Conservation (phyloP, 2,888 invertebrate genomes). For the Himalopsyche japonica region DNA sequence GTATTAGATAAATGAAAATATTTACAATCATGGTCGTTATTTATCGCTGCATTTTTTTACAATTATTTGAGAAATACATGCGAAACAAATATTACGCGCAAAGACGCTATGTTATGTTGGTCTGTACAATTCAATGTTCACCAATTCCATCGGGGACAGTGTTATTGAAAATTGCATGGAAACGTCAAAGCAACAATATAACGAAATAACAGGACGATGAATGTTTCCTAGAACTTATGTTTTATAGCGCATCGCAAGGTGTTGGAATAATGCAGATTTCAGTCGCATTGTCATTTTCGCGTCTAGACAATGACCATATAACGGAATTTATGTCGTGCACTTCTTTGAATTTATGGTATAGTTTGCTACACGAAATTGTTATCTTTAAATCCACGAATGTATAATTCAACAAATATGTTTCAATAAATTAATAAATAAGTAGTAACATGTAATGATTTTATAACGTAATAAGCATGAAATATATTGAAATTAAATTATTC, state of each 20-base stretch:
- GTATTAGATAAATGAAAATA: no score
- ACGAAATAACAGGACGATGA: neutral
- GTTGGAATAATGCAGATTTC: constrained; percentile 10
- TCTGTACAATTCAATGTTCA: neutral
- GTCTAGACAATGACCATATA: constrained; percentile 19
- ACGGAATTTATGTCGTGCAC: constrained; percentile 10
- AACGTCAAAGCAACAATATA: neutral
- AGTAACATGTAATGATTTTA: no score
- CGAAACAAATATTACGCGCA: neutral
- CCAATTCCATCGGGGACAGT: neutral
- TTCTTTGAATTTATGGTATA: neutral
- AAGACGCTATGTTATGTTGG: neutral
- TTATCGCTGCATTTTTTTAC: no score
- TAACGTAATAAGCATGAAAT: no score
- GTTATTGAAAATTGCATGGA: neutral
- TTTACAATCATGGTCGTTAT: no score
- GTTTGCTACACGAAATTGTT: neutral
- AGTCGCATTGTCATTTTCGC: neutral
- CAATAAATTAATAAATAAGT: no score
- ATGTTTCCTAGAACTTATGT: neutral
- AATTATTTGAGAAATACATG: no score
- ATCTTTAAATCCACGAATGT: neutral
- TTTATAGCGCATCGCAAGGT: neutral
- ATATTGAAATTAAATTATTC: no score
- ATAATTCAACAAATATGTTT: no score